phyloP scores from a whole-genome alignment of 2,797 vertebrate species.

The Lophotriccus pileatus region DNA sequence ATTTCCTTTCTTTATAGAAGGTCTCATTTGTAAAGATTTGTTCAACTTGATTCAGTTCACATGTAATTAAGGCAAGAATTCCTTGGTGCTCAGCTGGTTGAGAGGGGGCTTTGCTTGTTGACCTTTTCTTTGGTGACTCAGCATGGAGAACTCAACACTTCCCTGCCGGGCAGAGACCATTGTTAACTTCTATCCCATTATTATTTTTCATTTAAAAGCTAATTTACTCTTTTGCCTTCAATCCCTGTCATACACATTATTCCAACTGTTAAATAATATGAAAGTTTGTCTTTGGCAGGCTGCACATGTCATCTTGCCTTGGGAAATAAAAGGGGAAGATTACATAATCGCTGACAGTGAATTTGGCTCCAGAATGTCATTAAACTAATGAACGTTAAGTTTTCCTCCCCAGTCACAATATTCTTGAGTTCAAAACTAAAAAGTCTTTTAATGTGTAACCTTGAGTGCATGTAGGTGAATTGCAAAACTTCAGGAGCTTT shows the following conservation, averaged over 20 bases:
- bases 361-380: constrained; percentile 66
- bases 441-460: not conserved
- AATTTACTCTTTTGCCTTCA: constrained; percentile 50
- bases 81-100: not conserved
- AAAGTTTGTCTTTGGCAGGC: constrained; percentile 60
- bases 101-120: constrained; percentile 25
- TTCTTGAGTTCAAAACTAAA: constrained; percentile 10
- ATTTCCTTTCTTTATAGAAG: not conserved
- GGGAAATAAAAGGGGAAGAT: constrained; percentile 60
- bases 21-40: not conserved
- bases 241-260: constrained; percentile 18
- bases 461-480: not conserved
- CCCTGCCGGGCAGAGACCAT: not conserved
- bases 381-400: constrained; percentile 40
- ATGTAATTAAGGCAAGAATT: constrained; percentile 40
- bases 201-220: constrained; percentile 63
- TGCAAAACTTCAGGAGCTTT: not conserved
- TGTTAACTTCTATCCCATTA: constrained; percentile 33
- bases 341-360: constrained; percentile 60
- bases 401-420: constrained; percentile 34
- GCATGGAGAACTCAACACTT: constrained; percentile 29
- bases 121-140: constrained; percentile 51
- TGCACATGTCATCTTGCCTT: constrained; percentile 58
- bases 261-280: constrained; percentile 55
- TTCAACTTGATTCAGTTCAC: not conserved